Base-by-base conservation (phyloP, 2,797 vertebrate genomes). In the Chelidonichthys spinosus region DNA sequence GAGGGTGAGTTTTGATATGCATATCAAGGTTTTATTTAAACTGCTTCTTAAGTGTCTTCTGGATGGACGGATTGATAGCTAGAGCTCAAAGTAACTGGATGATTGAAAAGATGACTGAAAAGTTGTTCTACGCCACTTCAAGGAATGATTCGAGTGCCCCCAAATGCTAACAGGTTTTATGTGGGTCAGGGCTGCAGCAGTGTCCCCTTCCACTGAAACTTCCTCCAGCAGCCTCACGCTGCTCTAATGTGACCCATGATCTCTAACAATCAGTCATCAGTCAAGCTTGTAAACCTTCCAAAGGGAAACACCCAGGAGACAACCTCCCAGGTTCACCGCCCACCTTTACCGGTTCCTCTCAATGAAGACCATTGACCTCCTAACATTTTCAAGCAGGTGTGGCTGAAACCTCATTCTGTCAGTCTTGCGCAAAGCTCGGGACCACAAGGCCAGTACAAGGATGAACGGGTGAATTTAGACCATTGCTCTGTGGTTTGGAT, bases 331-430 rank as follows among this genome's bases (percentile, higher is more conserved):
- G 9, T 71, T 5, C 52, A 56, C 62, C 1, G 6, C 72, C 44
- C 55, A 62, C 64, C 47, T 78, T 49, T 32, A 63, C 33, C 65
- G 32, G 52, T 58, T 69, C 43, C 11, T 37, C 47, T 58, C 53
- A 67, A 13, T 43, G 46, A 44, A 55, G 33, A 43, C 68, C 46
- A 52, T 11, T 83, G 72, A 76, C 53, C 66, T 53, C 25, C 15
- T 47, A 1, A 73, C 37, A 55, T 18, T 42, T 33, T 76, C 53
- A 76, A 53, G 37, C 9, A 14, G 36, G 50, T 44, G 46, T 71
- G 33, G 43, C 50, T 46, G 39, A 35, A 56, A 35, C 67, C 70
- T 77, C 43, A 42, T 77, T 77, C 65, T 76, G 66, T 76, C 69
- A 61, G 47, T 65, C 74, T 33, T 46, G 40, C 50, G 63, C 52